Percentiles rank a stretch among this genome's conserved stretches.
Conservation (phyloP, 1,140 invertebrate genomes). For the Calycopis cecrops region DNA sequence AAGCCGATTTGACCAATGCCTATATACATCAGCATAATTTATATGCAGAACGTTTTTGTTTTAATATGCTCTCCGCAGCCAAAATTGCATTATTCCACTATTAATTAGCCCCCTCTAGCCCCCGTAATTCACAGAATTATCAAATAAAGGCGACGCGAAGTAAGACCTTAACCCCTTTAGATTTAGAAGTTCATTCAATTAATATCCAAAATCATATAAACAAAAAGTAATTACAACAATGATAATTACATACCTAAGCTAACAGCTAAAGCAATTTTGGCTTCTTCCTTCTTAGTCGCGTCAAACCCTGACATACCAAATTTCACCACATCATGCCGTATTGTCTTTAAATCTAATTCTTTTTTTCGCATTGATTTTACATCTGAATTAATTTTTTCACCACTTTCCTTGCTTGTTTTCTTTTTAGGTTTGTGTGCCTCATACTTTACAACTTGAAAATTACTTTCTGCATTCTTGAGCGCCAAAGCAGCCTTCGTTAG, state of each 20-base stretch:
- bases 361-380: conserved; percentile 32
- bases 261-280: conserved; percentile 78
- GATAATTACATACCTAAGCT: conserved; percentile 73
- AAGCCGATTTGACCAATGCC: too few species aligned
- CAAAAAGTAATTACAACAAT: background rate
- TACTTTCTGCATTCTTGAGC: conserved; percentile 56
- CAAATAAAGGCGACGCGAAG: too few species aligned
- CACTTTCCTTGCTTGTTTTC: conserved; percentile 32
- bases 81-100: too few species aligned
- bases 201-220: too few species aligned
- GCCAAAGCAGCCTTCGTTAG: conserved; percentile 74
- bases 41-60: too few species aligned
- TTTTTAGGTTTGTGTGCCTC: conserved; percentile 73
- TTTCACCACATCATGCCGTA: conserved; percentile 79
- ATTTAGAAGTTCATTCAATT: too few species aligned
- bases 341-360: conserved; percentile 77
- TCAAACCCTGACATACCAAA: conserved; percentile 81
- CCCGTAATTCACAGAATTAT: too few species aligned
- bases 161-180: too few species aligned
- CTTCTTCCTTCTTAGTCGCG: conserved; percentile 75
- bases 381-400: conserved; percentile 26
- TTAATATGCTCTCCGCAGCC: too few species aligned
- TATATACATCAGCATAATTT: too few species aligned
- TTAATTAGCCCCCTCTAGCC: too few species aligned
- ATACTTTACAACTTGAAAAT: conserved; percentile 71